Evolutionary conservation across 2,113 vertebrate species (phyloP).

Genomic region (Tachycineta bicolor): DNA sequence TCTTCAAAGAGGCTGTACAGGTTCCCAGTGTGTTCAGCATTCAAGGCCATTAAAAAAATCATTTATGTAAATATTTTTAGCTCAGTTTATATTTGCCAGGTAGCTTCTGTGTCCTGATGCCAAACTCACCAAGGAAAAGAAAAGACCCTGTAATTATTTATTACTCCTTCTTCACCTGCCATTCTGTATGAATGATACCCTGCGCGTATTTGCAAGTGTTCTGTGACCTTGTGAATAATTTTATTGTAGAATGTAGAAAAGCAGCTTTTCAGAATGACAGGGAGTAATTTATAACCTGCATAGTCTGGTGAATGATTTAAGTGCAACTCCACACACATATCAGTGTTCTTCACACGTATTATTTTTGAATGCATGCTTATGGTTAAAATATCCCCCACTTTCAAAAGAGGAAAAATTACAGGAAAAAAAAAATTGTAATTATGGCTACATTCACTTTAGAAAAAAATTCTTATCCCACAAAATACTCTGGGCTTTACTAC

Average conservation of each 20-base stretch:
- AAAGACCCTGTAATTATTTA: background rate
- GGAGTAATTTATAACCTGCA: slow-evolving; percentile 15
- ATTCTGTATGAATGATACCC: background rate
- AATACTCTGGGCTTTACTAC: background rate
- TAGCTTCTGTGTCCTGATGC: background rate
- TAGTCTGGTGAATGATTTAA: background rate
- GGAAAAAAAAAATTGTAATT: background rate
- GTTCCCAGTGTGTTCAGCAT: background rate
- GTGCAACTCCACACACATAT: background rate
- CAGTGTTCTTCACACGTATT: background rate
- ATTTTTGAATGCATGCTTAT: background rate
- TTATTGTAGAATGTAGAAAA: slow-evolving; percentile 3
- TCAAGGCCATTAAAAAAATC: background rate
- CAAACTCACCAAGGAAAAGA: background rate
- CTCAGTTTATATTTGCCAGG: background rate
- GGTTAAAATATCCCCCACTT: background rate
- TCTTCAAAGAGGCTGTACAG: background rate
- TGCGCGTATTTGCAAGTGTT: slow-evolving; percentile 7
- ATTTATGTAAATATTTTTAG: slow-evolving; percentile 16
- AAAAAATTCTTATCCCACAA: background rate
- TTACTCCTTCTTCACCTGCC: background rate
- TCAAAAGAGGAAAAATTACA: background rate
- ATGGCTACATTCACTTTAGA: background rate
- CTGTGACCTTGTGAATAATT: slow-evolving; percentile 25
- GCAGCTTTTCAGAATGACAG: slow-evolving; percentile 2